These are phyloP conservation scores for Parnassius mnemosyne DNA, from an alignment of 2,888 invertebrate genomes.

Conservation along the genomic window DNA sequence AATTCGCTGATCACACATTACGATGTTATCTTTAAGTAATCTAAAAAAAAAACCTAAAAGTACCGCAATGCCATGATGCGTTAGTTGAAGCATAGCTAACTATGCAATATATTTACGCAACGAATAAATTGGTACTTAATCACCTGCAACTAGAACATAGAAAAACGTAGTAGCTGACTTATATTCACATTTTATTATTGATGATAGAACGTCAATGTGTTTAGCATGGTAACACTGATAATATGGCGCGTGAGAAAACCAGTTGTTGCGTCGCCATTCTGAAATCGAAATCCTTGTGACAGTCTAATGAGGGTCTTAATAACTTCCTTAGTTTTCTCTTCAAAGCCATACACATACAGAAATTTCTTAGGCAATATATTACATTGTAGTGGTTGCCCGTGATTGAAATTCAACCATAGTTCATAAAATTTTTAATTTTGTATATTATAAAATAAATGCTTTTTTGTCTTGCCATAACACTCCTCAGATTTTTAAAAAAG, in stretches of 20 bases:
- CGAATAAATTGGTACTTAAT: slow-evolving; percentile 16
- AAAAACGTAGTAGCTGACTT: slow-evolving; percentile 17
- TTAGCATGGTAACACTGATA: slow-evolving; percentile 1
- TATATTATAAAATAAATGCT: too few species aligned
- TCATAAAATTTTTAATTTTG: too few species aligned
- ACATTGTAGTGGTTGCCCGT: too few species aligned
- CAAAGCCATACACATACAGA: background rate
- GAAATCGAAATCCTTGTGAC: slow-evolving; percentile 23
- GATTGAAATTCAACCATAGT: too few species aligned
- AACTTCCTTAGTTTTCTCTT: slow-evolving; percentile 20
- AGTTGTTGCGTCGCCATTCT: slow-evolving; percentile 17
- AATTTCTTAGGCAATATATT: too few species aligned
- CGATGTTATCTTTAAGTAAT: background rate
- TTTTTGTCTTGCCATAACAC: too few species aligned
- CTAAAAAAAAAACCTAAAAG: slow-evolving; percentile 1
- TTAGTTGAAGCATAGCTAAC: background rate
- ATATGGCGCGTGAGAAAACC: slow-evolving; percentile 21
- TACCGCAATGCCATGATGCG: slow-evolving; percentile 11
- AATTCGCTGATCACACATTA: too few species aligned
- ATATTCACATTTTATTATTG: slow-evolving; percentile 20
- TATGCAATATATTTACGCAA: slow-evolving; percentile 18
- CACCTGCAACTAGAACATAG: slow-evolving; percentile 15
- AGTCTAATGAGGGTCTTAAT: slow-evolving; percentile 19
- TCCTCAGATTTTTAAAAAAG: too few species aligned
- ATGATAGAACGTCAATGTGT: slow-evolving; percentile 9